Percentiles rank a stretch among this genome's conserved stretches.
Conservation (phyloP, 2,113 vertebrate species). For the Aplodontia rufa region DNA sequence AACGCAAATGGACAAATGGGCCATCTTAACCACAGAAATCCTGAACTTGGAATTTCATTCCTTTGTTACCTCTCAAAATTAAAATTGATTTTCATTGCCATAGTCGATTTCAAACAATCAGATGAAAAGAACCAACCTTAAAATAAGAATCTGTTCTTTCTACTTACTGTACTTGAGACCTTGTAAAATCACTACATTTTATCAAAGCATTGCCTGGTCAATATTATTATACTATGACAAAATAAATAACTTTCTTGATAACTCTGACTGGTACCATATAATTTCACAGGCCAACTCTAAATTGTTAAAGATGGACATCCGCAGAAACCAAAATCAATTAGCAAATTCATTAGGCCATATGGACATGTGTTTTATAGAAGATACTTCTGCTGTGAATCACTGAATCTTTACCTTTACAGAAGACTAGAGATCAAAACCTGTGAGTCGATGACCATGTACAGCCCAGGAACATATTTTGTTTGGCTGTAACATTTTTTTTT, state of each 20-base stretch:
- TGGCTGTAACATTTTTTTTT: neutral
- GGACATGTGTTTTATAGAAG: neutral
- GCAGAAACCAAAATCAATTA: constrained; percentile 22
- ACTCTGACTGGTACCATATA: neutral
- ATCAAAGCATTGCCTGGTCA: constrained; percentile 9
- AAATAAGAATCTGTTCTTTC: constrained; percentile 37
- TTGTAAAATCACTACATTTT: neutral
- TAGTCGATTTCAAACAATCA: constrained; percentile 42
- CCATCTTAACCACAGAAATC: neutral
- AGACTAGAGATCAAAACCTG: neutral
- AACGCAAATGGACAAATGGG: neutral
- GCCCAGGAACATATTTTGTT: neutral
- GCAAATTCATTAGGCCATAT: neutral
- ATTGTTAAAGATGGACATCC: neutral
- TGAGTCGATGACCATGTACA: neutral
- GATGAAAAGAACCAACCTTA: constrained; percentile 30
- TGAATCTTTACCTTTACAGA: neutral
- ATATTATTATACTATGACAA: constrained; percentile 35
- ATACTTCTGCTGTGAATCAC: neutral
- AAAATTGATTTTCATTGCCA: constrained; percentile 58
- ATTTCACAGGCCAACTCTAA: neutral
- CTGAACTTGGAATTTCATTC: constrained; percentile 29
- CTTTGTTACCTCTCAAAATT: constrained; percentile 56
- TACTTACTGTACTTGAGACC: constrained; percentile 23
- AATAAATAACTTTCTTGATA: constrained; percentile 25